Conservation (phyloP, 2,888 invertebrate genomes). For the Drosophila tanythrix region DNA sequence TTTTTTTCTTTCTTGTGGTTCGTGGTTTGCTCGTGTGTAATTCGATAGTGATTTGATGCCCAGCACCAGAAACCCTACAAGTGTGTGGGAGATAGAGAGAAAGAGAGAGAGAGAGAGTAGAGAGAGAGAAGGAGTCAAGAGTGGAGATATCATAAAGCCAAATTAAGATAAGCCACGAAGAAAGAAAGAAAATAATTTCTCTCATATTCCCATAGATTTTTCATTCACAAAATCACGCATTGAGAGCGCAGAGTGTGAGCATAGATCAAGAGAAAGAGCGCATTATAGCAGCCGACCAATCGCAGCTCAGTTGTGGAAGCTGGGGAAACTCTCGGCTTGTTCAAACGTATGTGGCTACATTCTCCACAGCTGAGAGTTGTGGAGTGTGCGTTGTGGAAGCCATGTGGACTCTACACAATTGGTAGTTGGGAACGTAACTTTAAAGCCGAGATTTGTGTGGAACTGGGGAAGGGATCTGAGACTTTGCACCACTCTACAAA, state of each 20-base stretch:
- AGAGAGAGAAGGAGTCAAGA: conserved; percentile 37
- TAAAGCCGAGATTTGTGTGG: conserved; percentile 34
- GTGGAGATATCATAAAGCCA: conserved; percentile 70
- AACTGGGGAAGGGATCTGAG: conserved; percentile 31
- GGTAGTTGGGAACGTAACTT: conserved; percentile 22
- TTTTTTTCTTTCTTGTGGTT: conserved; percentile 43
- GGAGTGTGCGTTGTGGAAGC: conserved; percentile 30
- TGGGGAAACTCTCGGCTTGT: conserved; percentile 53
- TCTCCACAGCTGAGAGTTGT: conserved; percentile 37
- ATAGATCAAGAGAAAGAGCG: conserved; percentile 10
- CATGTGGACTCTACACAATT: conserved; percentile 28
- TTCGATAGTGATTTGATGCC: conserved; percentile 72
- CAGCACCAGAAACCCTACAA: conserved; percentile 66
- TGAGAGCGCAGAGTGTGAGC: conserved; percentile 18
- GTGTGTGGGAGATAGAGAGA: conserved; percentile 28
- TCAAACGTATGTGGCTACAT: conserved; percentile 4
- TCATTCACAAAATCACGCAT: conserved; percentile 70
- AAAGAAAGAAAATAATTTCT: conserved; percentile 48
- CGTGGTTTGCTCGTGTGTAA: conserved; percentile 60
- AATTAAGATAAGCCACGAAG: conserved; percentile 74
- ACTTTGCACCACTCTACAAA: conserved; percentile 10
- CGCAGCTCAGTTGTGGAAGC: conserved; percentile 24
- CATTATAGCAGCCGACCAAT: conserved; percentile 62
- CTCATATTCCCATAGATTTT: conserved; percentile 34
- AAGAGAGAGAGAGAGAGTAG: background rate